A percentile compares a stretch with the other conserved stretches of the same genome.
Conservation (phyloP, 2,888 invertebrate genomes). For the Pyrrhia umbra region DNA sequence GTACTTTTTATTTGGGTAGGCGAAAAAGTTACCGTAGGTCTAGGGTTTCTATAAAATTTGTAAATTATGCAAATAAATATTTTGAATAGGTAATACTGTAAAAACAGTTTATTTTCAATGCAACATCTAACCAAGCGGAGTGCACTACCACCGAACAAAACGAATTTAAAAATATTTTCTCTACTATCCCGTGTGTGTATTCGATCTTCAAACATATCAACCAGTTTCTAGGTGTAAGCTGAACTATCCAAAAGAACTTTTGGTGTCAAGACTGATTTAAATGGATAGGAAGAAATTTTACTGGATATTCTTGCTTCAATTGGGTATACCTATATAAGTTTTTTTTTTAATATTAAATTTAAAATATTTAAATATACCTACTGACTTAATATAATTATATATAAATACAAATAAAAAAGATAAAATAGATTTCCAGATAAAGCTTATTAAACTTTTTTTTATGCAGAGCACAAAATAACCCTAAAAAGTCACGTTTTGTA, state of each 20-base stretch:
- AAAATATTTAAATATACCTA: too few relatives aligned
- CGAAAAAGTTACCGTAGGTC: too few relatives aligned
- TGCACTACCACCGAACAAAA: conserved; percentile 14
- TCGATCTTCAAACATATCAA: conserved; percentile 3
- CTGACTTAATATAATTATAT: too few relatives aligned
- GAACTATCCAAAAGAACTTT: conserved; percentile 1
- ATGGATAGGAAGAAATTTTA: not conserved
- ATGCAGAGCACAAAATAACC: not conserved
- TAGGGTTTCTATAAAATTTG: too few relatives aligned
- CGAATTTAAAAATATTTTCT: conserved; percentile 30
- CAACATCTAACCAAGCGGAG: not conserved
- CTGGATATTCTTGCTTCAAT: not conserved
- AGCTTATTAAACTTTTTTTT: too few relatives aligned
- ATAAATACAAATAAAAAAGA: not conserved
- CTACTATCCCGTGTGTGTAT: conserved; percentile 17
- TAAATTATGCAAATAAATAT: too few relatives aligned
- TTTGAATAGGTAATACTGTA: too few relatives aligned
- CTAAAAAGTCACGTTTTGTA: conserved; percentile 41
- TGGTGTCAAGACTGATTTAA: conserved; percentile 4
- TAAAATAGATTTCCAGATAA: not conserved
- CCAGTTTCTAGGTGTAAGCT: not conserved
- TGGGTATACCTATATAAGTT: not conserved
- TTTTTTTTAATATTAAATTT: too few relatives aligned
- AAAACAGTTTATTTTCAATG: conserved; percentile 1
- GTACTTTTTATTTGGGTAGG: too few relatives aligned